Percentiles rank a stretch among this genome's conserved stretches.
These are phyloP conservation scores for Diabrotica virgifera DNA, from an alignment of 1,140 invertebrate species.

Conservation along the genomic window DNA sequence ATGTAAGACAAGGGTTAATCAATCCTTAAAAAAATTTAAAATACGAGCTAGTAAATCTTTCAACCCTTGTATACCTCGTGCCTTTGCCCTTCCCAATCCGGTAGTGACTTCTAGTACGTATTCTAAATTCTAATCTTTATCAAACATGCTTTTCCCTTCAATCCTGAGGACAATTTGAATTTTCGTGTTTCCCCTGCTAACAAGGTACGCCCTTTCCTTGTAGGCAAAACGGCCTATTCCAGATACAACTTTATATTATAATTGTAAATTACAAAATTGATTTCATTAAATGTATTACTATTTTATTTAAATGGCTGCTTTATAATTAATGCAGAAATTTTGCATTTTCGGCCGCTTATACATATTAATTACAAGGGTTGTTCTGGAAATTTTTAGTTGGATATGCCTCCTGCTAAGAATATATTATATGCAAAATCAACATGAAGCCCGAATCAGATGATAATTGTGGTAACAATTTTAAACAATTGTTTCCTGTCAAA, in stretches of 20 bases:
- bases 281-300: constrained; percentile 8
- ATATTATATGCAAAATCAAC: no score
- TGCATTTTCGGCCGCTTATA: not conserved
- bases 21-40: no score
- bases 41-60: no score
- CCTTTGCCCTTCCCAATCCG: no score
- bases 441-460: no score
- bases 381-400: no score
- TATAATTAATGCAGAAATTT: constrained; percentile 18
- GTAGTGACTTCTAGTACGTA: not conserved
- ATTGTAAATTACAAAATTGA: constrained; percentile 20
- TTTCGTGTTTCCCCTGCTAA: constrained; percentile 19
- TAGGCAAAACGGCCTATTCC: constrained; percentile 16
- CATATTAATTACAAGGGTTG: no score
- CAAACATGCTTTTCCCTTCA: constrained; percentile 13
- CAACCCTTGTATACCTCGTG: no score
- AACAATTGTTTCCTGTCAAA: no score
- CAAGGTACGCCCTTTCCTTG: constrained; percentile 18
- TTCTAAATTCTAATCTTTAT: constrained; percentile 9
- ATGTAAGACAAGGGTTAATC: no score
- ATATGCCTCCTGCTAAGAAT: no score
- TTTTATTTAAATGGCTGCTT: constrained; percentile 11
- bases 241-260: constrained; percentile 20
- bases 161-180: constrained; percentile 17
- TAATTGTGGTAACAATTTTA: no score